These are phyloP conservation scores for Calidris pugnax DNA, from an alignment of 2,113 vertebrate species.

Conservation along the genomic window DNA sequence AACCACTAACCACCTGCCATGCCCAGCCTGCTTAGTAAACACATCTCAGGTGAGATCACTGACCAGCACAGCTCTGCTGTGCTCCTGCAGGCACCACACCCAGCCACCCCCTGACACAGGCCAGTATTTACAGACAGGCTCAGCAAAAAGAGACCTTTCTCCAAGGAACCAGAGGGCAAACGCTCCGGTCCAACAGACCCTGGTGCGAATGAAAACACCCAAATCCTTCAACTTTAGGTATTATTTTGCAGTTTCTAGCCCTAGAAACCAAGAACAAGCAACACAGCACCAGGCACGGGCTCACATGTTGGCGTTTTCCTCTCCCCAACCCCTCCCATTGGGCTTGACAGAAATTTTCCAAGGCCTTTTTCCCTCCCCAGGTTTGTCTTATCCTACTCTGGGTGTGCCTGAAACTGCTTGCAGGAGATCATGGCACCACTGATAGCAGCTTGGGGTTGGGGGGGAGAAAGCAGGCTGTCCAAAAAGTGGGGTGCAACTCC, in stretches of 20 bases:
- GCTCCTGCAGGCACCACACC: not conserved
- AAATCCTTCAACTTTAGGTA: not conserved
- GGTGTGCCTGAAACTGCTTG: not conserved
- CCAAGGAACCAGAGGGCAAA: not conserved
- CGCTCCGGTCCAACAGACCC: not conserved
- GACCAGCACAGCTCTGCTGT: not conserved
- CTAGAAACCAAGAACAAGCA: not conserved
- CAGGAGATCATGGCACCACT: not conserved
- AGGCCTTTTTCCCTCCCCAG: not conserved
- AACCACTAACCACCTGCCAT: not conserved
- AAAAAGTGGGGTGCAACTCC: not conserved
- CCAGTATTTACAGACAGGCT: not conserved
- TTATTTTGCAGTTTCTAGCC: not conserved
- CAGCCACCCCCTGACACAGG: not conserved
- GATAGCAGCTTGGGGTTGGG: not conserved
- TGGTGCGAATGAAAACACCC: not conserved
- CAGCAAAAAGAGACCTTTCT: not conserved
- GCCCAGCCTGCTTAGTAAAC: slow-evolving; percentile 7
- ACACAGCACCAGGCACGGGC: accelerated
- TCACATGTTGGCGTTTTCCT: not conserved
- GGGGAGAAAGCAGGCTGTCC: not conserved
- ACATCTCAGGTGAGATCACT: not conserved
- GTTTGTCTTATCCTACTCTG: not conserved
- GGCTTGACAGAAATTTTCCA: not conserved
- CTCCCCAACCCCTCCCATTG: not conserved